Evolutionary conservation across 2,888 invertebrate species (phyloP).

Genomic region (Tanytarsus gracilentus): DNA sequence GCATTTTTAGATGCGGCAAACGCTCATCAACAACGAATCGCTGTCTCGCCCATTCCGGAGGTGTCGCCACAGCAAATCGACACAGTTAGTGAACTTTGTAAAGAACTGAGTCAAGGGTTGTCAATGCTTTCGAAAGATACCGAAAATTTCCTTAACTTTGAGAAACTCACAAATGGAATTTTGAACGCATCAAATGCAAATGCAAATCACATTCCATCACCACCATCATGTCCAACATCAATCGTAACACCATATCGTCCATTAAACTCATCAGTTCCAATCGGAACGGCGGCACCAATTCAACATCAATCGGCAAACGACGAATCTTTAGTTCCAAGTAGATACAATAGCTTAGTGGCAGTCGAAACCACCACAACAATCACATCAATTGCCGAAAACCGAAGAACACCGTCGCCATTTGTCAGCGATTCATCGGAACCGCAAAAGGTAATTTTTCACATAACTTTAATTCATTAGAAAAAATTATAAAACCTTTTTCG

Average conservation of each 20-base stretch:
- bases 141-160: constrained; percentile 47
- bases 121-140: constrained; percentile 55
- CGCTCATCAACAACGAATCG: constrained; percentile 38
- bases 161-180: constrained; percentile 39
- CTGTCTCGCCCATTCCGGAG: constrained; percentile 71
- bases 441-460: constrained; percentile 28
- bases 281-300: constrained; percentile 31
- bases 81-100: constrained; percentile 64
- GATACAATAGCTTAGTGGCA: constrained; percentile 34
- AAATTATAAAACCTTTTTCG: constrained; percentile 11
- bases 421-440: constrained; percentile 29
- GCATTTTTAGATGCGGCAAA: constrained; percentile 39
- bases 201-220: constrained; percentile 31
- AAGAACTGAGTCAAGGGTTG: constrained; percentile 61
- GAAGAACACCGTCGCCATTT: neutral
- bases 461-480: neutral
- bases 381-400: neutral
- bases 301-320: neutral
- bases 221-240: constrained; percentile 33
- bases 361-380: constrained; percentile 22
- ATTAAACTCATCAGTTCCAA: constrained; percentile 35
- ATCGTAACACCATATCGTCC: constrained; percentile 32
- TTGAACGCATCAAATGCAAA: constrained; percentile 22
- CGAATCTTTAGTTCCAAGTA: neutral
- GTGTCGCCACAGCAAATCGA: constrained; percentile 54